These are phyloP conservation scores for Aspidapion aeneum DNA, from an alignment of 2,888 invertebrate genomes.

Conservation along the genomic window DNA sequence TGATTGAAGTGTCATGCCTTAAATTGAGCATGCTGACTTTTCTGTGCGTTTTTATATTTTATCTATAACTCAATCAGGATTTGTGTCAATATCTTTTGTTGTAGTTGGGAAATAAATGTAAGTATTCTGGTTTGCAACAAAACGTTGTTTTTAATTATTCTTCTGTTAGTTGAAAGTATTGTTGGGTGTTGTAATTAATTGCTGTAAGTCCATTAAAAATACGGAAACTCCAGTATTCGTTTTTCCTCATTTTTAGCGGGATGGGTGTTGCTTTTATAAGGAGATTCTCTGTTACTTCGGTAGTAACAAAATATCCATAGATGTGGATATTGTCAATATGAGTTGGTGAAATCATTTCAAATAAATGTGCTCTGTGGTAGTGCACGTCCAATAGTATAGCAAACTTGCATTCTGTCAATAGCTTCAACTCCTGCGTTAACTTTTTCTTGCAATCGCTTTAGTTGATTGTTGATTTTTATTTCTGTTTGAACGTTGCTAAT, in stretches of 20 bases:
- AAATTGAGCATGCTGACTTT: neutral
- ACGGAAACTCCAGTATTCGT: neutral
- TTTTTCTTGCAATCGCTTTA: neutral
- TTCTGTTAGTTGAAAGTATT: neutral
- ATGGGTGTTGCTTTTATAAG: neutral
- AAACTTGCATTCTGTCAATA: neutral
- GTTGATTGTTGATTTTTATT: neutral
- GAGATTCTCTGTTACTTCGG: neutral
- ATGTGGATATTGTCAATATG: neutral
- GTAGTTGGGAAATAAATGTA: neutral
- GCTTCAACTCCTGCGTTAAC: neutral
- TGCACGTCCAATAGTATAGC: neutral
- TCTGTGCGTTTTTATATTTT: neutral
- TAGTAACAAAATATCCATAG: neutral
- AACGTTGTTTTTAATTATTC: neutral
- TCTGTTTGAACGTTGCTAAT: neutral
- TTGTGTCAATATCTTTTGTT: neutral
- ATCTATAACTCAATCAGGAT: neutral
- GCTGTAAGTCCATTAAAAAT: neutral
- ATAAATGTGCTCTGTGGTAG: neutral
- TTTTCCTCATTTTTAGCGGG: neutral
- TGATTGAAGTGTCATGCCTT: neutral
- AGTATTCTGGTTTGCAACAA: neutral
- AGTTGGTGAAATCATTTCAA: neutral
- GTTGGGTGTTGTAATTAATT: neutral